Conservation (phyloP, 2,888 invertebrate species). For the Camptogramma bilineatum region DNA sequence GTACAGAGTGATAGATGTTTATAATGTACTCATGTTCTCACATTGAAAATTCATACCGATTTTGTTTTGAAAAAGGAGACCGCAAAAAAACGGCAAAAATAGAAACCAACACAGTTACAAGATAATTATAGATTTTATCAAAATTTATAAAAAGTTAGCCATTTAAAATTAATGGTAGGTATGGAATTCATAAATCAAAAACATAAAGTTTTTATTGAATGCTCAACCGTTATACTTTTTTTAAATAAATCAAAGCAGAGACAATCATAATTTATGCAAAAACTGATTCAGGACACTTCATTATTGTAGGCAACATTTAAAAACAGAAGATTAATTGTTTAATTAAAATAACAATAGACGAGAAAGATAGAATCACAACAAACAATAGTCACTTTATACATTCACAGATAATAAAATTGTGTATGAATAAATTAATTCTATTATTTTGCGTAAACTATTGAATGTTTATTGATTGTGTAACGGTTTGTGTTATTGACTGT, state of each 20-base stretch:
- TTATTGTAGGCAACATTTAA: conserved; percentile 32
- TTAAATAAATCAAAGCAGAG: neutral
- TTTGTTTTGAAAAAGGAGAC: neutral
- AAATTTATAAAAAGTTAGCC: too few relatives aligned
- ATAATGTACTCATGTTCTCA: conserved; percentile 43
- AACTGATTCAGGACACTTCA: conserved; percentile 13
- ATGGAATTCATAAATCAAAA: too few relatives aligned
- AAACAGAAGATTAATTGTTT: conserved; percentile 75
- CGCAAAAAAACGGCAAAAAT: too few relatives aligned
- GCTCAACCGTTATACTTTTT: too few relatives aligned
- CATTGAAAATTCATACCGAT: conserved; percentile 22
- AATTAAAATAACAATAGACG: conserved; percentile 69
- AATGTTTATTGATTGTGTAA: conserved; percentile 48
- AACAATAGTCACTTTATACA: conserved; percentile 67
- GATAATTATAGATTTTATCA: too few relatives aligned
- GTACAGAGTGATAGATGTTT: conserved; percentile 59
- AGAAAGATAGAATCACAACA: conserved; percentile 53
- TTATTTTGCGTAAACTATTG: conserved; percentile 48
- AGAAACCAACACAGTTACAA: too few relatives aligned
- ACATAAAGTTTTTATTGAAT: too few relatives aligned
- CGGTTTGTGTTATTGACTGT: conserved; percentile 40
- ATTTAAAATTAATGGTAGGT: too few relatives aligned
- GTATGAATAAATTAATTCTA: conserved; percentile 79
- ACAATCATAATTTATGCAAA: conserved; percentile 5
- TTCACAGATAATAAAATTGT: conserved; percentile 81